A percentile compares a stretch with the other conserved stretches of the same genome.
These are phyloP conservation scores for Acanthosepion pharaonis DNA, from an alignment of 2,888 invertebrate species.

Conservation along the genomic window DNA sequence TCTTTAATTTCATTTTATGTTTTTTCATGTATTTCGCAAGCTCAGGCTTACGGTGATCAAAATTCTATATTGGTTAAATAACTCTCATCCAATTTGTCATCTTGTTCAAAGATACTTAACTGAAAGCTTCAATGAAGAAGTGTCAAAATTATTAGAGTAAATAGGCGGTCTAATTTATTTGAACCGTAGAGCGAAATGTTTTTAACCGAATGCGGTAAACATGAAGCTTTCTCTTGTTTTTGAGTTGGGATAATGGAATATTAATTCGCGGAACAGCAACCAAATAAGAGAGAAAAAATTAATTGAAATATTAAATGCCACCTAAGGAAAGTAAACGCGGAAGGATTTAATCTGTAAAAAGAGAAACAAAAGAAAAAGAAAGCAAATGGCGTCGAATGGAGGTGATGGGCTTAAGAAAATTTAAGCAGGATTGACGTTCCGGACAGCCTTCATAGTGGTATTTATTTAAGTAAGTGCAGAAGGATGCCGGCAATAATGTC, in stretches of 20 bases:
- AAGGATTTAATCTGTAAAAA: neutral
- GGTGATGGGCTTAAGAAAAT: slow-evolving; percentile 16
- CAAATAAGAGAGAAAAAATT: neutral
- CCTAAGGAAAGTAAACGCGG: neutral
- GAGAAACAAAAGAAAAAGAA: neutral
- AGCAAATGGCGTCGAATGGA: neutral
- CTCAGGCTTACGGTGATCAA: too few species aligned
- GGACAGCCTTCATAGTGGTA: neutral
- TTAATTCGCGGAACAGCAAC: neutral
- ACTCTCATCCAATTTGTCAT: too few species aligned
- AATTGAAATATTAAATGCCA: slow-evolving; percentile 21
- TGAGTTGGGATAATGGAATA: slow-evolving; percentile 12
- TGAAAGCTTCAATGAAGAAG: too few species aligned
- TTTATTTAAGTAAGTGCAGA: slow-evolving; percentile 3
- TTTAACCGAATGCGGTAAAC: neutral
- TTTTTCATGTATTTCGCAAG: too few species aligned
- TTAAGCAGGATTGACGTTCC: slow-evolving; percentile 22
- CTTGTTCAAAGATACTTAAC: too few species aligned
- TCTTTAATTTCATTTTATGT: too few species aligned
- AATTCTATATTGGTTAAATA: too few species aligned
- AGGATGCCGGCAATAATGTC: neutral
- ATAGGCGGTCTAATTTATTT: neutral
- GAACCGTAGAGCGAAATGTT: neutral
- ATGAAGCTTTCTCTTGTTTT: neutral
- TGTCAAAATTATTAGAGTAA: too few species aligned